These are phyloP conservation scores for Saccostrea glomerata DNA, from an alignment of 1,140 invertebrate species.

Conservation along the genomic window DNA sequence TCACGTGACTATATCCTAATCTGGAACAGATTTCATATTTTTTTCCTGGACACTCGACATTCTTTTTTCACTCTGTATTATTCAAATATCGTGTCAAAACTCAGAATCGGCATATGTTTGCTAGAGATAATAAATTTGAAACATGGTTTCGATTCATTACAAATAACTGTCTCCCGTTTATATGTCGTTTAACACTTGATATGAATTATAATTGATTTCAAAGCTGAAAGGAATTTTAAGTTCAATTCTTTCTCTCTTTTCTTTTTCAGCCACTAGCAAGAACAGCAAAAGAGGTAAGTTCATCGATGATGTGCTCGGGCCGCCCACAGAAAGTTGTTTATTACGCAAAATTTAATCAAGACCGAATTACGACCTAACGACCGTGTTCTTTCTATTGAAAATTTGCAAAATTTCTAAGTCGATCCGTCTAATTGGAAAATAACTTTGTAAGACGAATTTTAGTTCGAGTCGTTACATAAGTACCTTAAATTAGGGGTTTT, in stretches of 20 bases:
- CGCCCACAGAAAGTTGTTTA: neutral
- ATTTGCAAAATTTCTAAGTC: constrained; percentile 14
- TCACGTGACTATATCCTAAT: neutral
- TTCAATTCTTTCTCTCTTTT: neutral
- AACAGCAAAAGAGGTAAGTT: constrained; percentile 33
- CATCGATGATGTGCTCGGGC: neutral
- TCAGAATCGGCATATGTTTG: neutral
- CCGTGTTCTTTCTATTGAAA: neutral
- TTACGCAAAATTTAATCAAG: constrained; percentile 18
- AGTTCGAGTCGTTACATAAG: neutral
- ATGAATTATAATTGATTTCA: constrained; percentile 2
- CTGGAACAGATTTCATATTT: neutral
- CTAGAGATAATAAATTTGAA: neutral
- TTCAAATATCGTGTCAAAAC: neutral
- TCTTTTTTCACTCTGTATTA: neutral
- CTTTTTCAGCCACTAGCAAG: constrained; percentile 17
- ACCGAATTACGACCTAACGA: neutral
- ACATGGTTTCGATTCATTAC: neutral
- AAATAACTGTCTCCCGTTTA: neutral
- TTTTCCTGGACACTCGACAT: neutral
- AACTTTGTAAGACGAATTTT: neutral
- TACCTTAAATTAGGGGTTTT: neutral
- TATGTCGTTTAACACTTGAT: neutral
- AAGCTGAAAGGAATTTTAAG: neutral
- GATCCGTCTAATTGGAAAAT: constrained; percentile 3